Conservation (phyloP, 1,140 invertebrate species). For the Vanessa atalanta region DNA sequence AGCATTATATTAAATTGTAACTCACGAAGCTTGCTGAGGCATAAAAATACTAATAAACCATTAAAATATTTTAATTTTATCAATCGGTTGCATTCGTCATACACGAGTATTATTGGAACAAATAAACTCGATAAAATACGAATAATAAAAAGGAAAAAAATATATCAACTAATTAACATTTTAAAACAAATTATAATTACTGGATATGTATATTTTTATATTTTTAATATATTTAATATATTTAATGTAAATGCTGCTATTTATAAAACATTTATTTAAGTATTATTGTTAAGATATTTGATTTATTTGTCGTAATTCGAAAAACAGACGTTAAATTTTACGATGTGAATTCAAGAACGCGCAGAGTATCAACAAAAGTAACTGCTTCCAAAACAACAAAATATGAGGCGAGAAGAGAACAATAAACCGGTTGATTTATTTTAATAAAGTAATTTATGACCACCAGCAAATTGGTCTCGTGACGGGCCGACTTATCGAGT, state of each 20-base stretch:
- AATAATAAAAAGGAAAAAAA: too few relatives aligned
- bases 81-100: background rate
- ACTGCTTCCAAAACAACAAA: slow-evolving; percentile 58
- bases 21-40: background rate
- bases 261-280: background rate
- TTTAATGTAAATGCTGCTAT: background rate
- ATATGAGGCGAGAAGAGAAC: slow-evolving; percentile 72
- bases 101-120: too few relatives aligned
- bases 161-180: too few relatives aligned
- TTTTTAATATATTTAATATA: too few relatives aligned
- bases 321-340: slow-evolving; percentile 36
- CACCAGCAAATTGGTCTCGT: slow-evolving; percentile 71
- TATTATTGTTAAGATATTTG: slow-evolving; percentile 11
- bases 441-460: slow-evolving; percentile 77
- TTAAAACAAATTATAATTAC: too few relatives aligned
- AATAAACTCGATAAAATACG: too few relatives aligned
- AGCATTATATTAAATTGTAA: slow-evolving; percentile 25
- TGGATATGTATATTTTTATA: too few relatives aligned
- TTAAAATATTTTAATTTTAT: background rate
- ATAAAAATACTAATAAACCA: background rate
- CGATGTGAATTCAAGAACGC: slow-evolving; percentile 37
- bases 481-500: slow-evolving; percentile 64
- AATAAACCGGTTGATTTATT: slow-evolving; percentile 77
- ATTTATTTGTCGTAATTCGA: slow-evolving; percentile 38
- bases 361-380: slow-evolving; percentile 38